phyloP scores from a whole-genome alignment of 2,113 vertebrate genomes.

The Zapornia atra region DNA sequence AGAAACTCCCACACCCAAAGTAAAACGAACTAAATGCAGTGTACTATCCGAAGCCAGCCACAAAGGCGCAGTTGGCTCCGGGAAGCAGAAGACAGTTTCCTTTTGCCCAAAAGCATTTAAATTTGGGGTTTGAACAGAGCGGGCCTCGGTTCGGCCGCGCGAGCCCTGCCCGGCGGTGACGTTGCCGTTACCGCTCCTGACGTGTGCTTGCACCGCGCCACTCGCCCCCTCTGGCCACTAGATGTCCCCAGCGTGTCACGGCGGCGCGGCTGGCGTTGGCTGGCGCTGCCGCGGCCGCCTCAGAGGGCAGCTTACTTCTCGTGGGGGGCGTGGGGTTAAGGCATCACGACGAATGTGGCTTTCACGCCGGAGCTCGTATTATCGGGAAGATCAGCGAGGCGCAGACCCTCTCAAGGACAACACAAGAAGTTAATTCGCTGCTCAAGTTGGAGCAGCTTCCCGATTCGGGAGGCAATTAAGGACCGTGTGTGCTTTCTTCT shows the following conservation, averaged over 20 bases:
- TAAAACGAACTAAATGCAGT: neutral
- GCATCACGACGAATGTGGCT: conserved; percentile 54
- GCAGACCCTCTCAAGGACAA: conserved; percentile 50
- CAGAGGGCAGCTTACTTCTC: neutral
- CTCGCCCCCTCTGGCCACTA: conserved; percentile 69
- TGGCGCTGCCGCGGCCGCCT: neutral
- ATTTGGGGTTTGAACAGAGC: neutral
- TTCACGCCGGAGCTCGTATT: conserved; percentile 56
- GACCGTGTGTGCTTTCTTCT: conserved; percentile 55
- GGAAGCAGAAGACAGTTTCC: neutral
- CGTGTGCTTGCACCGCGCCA: neutral
- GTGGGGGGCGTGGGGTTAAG: conserved; percentile 63
- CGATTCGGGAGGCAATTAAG: conserved; percentile 65
- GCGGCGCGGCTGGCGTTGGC: neutral
- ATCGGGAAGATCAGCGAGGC: conserved; percentile 65
- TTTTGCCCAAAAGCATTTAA: neutral
- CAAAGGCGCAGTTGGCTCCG: neutral
- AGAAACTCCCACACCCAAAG: neutral
- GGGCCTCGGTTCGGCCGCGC: accelerated
- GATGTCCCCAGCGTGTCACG: conserved; percentile 77
- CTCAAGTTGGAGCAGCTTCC: conserved; percentile 22
- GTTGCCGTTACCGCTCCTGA: no score
- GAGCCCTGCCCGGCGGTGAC: neutral
- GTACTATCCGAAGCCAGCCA: neutral
- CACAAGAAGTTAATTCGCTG: conserved; percentile 57